Conservation (phyloP, 2,797 vertebrate species). For the Mormyrus hasselquistii region DNA sequence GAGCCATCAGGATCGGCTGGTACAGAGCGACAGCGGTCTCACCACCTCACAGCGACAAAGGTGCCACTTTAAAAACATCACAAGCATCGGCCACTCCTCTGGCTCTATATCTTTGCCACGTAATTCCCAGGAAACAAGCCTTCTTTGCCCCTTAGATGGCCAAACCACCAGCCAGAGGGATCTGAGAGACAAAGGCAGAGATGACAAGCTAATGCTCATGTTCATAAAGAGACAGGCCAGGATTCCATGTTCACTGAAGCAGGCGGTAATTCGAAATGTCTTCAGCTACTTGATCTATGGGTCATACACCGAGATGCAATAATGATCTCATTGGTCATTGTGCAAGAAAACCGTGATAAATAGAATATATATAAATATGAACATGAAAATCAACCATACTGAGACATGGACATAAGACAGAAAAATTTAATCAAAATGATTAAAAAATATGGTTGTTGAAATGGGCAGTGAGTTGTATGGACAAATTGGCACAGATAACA, state of each 20-base stretch:
- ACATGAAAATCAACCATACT: neutral
- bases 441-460: neutral
- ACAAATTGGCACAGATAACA: neutral
- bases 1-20: neutral
- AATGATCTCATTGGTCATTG: neutral
- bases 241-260: neutral
- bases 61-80: neutral
- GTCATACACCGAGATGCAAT: neutral
- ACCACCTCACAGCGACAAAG: neutral
- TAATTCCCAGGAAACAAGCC: constrained; percentile 80
- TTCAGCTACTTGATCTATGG: neutral
- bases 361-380: neutral
- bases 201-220: neutral
- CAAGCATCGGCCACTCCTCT: neutral
- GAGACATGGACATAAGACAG: neutral
- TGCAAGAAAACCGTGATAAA: neutral
- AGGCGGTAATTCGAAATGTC: neutral
- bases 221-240: neutral
- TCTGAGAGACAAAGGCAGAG: constrained; percentile 47
- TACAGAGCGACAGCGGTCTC: neutral
- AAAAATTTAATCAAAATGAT: neutral
- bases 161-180: constrained; percentile 73
- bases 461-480: neutral
- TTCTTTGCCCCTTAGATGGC: constrained; percentile 66
- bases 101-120: constrained; percentile 67